Evolutionary conservation across 2,113 vertebrate species (phyloP).

Genomic region (Bubo scandiacus): DNA sequence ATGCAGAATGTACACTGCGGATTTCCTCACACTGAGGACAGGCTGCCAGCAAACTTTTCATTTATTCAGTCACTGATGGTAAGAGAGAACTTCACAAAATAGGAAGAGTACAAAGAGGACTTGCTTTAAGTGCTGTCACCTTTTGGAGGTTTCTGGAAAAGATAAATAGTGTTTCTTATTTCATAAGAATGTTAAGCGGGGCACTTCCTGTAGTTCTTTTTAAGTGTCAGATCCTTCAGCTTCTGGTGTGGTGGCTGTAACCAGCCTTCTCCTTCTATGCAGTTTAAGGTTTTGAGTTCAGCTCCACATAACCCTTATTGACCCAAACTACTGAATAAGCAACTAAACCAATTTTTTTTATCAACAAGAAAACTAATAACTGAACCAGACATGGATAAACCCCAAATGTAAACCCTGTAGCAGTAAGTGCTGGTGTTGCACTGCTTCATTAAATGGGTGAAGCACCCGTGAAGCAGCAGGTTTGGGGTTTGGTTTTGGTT

Average conservation of each 20-base stretch:
- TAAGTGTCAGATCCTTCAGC: neutral
- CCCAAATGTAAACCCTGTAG: neutral
- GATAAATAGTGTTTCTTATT: neutral
- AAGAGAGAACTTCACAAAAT: neutral
- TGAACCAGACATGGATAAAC: neutral
- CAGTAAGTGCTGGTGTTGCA: neutral
- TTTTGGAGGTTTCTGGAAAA: neutral
- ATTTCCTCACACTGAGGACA: neutral
- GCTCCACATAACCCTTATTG: neutral
- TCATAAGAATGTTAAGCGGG: neutral
- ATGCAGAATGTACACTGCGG: neutral
- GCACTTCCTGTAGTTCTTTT: neutral
- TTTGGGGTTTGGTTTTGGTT: neutral
- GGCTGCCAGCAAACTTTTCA: neutral
- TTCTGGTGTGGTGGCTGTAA: neutral
- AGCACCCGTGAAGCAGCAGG: neutral
- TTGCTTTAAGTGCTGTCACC: neutral
- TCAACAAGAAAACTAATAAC: neutral
- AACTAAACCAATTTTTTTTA: neutral
- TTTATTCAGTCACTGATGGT: accelerated
- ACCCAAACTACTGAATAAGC: too few relatives aligned
- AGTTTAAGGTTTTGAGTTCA: neutral
- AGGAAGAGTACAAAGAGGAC: neutral
- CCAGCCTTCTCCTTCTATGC: neutral
- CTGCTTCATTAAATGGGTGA: neutral